These are phyloP conservation scores for Pica pica DNA, from an alignment of 2,113 vertebrate genomes.

Conservation along the genomic window DNA sequence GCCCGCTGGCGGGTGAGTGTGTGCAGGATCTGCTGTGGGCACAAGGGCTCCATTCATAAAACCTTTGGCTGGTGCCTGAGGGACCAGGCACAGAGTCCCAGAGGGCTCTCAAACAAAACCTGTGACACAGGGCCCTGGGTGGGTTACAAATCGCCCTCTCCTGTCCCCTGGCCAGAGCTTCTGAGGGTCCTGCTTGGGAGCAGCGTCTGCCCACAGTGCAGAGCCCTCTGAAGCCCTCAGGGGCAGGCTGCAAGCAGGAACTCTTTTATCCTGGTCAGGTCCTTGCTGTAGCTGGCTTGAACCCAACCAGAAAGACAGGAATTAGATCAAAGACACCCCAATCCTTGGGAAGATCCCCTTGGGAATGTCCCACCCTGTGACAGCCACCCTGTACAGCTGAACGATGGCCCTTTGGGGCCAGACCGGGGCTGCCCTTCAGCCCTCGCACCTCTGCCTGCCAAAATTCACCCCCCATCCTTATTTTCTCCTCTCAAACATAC, in stretches of 20 bases:
- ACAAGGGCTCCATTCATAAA: neutral
- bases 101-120: neutral
- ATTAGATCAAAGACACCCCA: neutral
- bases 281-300: neutral
- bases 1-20: constrained; percentile 89
- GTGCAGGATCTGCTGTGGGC: neutral
- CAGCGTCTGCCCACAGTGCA: neutral
- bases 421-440: neutral
- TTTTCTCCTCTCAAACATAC: neutral
- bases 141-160: neutral
- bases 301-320: neutral
- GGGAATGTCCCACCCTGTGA: neutral
- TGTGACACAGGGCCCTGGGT: neutral
- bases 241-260: neutral
- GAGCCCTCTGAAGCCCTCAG: neutral
- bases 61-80: neutral
- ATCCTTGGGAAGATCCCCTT: neutral
- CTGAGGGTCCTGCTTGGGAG: neutral
- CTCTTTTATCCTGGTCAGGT: fast-evolving
- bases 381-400: fast-evolving
- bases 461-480: neutral
- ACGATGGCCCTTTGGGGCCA: neutral
- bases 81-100: neutral
- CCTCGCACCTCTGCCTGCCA: neutral
- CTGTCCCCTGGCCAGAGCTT: neutral